phyloP scores from a whole-genome alignment of 2,888 invertebrate genomes.

The Drosophila buzzatii region DNA sequence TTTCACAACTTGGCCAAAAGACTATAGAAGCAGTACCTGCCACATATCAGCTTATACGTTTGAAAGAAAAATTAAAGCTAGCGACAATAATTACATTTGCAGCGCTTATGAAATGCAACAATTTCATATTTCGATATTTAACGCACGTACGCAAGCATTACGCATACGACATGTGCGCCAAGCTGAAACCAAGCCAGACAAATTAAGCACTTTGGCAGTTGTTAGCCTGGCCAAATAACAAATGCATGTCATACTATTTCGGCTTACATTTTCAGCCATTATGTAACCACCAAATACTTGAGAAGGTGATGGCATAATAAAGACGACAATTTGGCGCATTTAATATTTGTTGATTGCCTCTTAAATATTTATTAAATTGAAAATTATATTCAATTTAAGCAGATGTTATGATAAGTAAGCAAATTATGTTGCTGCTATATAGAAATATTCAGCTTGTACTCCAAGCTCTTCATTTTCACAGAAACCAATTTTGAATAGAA shows the following conservation, averaged over 20 bases:
- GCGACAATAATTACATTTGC: conserved; percentile 71
- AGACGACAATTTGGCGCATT: conserved; percentile 20
- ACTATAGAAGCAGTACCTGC: conserved; percentile 5
- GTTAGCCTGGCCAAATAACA: conserved; percentile 8
- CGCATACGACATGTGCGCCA: conserved; percentile 58
- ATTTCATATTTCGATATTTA: conserved; percentile 58
- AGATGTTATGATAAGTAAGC: not conserved
- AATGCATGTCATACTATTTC: conserved; percentile 22
- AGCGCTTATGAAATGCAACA: conserved; percentile 54
- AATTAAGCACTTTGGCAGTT: conserved; percentile 34
- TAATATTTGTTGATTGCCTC: conserved; percentile 6
- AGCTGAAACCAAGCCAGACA: conserved; percentile 5
- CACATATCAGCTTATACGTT: conserved; percentile 15
- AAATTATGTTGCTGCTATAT: not conserved
- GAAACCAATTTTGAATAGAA: too few species aligned
- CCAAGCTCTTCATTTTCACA: too few species aligned
- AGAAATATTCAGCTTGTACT: too few species aligned
- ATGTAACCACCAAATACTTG: conserved; percentile 18
- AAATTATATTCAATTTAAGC: not conserved
- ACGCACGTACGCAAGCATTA: conserved; percentile 63
- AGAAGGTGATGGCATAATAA: conserved; percentile 9
- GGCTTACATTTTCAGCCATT: conserved; percentile 24
- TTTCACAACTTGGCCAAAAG: conserved; percentile 40
- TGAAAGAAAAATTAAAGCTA: conserved; percentile 49
- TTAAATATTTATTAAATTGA: not conserved